A percentile compares a stretch with the other conserved stretches of the same genome.
Evolutionary conservation across 2,113 vertebrate species (phyloP).

Genomic region (Thymallus thymallus): DNA sequence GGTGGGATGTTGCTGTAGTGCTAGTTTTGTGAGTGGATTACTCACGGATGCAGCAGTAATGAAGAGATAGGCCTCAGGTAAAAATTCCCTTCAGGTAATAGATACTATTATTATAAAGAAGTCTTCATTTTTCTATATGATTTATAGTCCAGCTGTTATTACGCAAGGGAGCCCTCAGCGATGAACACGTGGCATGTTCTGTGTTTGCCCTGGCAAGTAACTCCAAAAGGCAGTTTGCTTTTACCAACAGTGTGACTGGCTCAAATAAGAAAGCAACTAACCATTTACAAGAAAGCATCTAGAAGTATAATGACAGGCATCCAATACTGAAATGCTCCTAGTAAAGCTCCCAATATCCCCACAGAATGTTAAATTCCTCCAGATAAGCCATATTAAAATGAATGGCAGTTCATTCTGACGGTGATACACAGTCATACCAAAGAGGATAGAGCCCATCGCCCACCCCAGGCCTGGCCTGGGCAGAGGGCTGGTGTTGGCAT

Average conservation of each 20-base stretch:
- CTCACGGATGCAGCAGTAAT: too few species aligned
- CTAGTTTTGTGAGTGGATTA: too few species aligned
- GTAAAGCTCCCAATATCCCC: background rate
- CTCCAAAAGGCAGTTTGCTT: background rate
- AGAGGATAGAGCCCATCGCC: slow-evolving; percentile 39
- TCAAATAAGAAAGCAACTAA: slow-evolving; percentile 23
- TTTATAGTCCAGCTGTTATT: slow-evolving; percentile 17
- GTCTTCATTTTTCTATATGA: background rate
- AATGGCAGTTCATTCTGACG: slow-evolving; percentile 35
- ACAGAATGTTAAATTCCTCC: slow-evolving; percentile 28
- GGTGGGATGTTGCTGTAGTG: too few species aligned
- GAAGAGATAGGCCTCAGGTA: background rate
- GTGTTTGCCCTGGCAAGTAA: slow-evolving; percentile 24
- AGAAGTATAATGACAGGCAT: slow-evolving; percentile 16
- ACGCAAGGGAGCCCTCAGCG: slow-evolving; percentile 2
- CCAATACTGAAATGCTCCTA: slow-evolving; percentile 23
- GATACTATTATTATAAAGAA: background rate
- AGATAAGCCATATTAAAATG: slow-evolving; percentile 11
- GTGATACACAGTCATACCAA: slow-evolving; percentile 53
- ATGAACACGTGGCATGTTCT: slow-evolving; percentile 6
- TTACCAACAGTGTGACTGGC: slow-evolving; percentile 1
- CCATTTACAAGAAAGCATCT: slow-evolving; percentile 7
- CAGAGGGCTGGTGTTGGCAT: slow-evolving; percentile 24
- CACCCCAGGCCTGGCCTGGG: slow-evolving; percentile 41
- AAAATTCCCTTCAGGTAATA: background rate